Conservation (phyloP, 2,113 vertebrate species). For the Pseudorasbora parva region DNA sequence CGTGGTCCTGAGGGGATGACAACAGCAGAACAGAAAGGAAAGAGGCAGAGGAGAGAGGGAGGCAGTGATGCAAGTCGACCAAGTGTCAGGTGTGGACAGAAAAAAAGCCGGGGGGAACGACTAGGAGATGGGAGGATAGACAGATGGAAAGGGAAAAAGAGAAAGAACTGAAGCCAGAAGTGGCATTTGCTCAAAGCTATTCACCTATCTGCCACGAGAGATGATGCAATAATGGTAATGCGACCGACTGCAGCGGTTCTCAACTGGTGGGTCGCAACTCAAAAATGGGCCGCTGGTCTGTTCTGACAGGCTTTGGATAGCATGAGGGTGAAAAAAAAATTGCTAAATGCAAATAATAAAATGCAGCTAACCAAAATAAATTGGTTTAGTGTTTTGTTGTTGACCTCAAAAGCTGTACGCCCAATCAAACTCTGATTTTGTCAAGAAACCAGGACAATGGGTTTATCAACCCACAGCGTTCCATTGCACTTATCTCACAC, state of each 20-base stretch:
- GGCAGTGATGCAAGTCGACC: conserved; percentile 5
- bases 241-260: neutral
- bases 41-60: conserved; percentile 17
- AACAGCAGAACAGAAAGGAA: conserved; percentile 47
- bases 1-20: conserved; percentile 32
- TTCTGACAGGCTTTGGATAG: conserved; percentile 19
- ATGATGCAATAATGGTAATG: conserved; percentile 42
- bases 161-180: neutral
- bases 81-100: conserved; percentile 33
- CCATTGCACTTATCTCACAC: conserved; percentile 24
- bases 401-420: neutral
- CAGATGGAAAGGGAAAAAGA: conserved; percentile 18
- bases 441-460: neutral
- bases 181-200: conserved; percentile 29
- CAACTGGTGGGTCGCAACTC: conserved; percentile 1
- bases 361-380: neutral
- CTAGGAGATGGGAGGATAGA: conserved; percentile 18
- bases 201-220: conserved; percentile 33
- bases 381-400: neutral
- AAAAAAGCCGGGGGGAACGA: conserved; percentile 3
- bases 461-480: neutral
- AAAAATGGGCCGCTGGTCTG: neutral
- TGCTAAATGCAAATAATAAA: neutral
- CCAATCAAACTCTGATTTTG: neutral
- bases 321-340: neutral